Base-by-base conservation (phyloP, 2,888 invertebrate genomes). In the Lobophora halterata region DNA sequence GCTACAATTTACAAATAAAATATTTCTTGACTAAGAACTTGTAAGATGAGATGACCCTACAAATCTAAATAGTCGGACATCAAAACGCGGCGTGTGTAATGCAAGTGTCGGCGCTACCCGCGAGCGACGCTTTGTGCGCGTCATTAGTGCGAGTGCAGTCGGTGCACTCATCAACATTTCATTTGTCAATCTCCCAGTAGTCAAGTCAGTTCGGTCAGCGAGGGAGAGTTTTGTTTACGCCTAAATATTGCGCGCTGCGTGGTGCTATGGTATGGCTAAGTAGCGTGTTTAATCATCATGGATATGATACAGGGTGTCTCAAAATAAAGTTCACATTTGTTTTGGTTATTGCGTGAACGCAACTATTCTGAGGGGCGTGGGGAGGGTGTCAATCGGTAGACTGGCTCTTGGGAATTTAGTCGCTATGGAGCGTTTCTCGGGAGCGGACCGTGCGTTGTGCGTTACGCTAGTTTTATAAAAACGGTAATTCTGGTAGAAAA, bases 111-210 rank as follows among this genome's bases (percentile, higher is more conserved):
- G 21, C 40, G 40, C 30, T 38, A 41, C 35, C 57, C 47, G 49
- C 52, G 60, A 57, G 60, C 51, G 61, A 44, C 60, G 52, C 64
- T 62, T 56, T 65, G 68, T 64, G 23, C 41, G 60, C 69, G 60
- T 73, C 76, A 79, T 77, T 79, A 79, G 69, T 47, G 60, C 45
- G 54, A 52, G 49, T 59, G 65, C 56, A 57, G 58, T 61, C 60
- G 63, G 60, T 55, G 62, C 48, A 58, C 57, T 73, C 74, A 79
- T 83, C 66, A 79, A 80, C 58, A 59, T 67, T 74, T 71, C 72
- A 82, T 71, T 71, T 68, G 75, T 67, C 76, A 79, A 79, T 82
- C 74, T 76, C 44, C 59, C 60, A 51, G 62, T 57, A 28, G 37
- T 17, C 5, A 17, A n/a, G 37, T 43, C 43, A 43, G 21, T 9